Percentiles rank a stretch among this genome's conserved stretches.
Conservation (phyloP, 2,797 vertebrate genomes). For the Poecilia velifera region DNA sequence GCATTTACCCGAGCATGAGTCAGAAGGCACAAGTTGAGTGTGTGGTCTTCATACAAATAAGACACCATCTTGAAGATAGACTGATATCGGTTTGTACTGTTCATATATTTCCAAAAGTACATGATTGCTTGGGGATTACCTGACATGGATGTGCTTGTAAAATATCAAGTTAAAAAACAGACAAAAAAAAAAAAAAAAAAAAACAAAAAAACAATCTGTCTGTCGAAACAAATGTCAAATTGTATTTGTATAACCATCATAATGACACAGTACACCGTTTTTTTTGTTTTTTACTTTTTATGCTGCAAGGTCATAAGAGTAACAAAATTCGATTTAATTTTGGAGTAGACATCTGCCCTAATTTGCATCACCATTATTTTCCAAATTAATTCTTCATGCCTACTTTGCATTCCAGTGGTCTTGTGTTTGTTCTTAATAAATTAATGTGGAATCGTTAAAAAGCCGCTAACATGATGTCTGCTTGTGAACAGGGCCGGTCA, state of each 20-base stretch:
- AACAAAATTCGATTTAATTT: constrained; percentile 43
- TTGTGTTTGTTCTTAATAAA: constrained; percentile 64
- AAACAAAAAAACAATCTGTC: too few relatives aligned
- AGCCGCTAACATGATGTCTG: constrained; percentile 45
- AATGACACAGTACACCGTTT: not conserved
- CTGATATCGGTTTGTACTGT: not conserved
- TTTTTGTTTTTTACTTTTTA: constrained; percentile 3
- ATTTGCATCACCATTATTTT: constrained; percentile 65
- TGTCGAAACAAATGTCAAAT: not conserved
- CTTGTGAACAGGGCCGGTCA: constrained; percentile 38
- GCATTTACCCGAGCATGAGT: not conserved
- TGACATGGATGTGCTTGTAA: too few relatives aligned
- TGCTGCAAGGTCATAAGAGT: constrained; percentile 38
- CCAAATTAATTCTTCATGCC: constrained; percentile 66
- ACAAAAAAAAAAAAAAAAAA: too few relatives aligned
- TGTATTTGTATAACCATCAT: not conserved
- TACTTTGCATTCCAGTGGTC: constrained; percentile 56
- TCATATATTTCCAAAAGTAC: not conserved
- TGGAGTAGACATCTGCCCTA: constrained; percentile 53
- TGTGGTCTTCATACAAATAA: not conserved
- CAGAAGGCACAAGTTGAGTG: not conserved
- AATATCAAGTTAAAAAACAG: too few relatives aligned
- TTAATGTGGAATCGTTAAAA: constrained; percentile 42
- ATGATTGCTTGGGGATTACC: too few relatives aligned
- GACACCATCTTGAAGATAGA: not conserved